Conservation (phyloP, 2,888 invertebrate genomes). For the Ophion ventricosus region DNA sequence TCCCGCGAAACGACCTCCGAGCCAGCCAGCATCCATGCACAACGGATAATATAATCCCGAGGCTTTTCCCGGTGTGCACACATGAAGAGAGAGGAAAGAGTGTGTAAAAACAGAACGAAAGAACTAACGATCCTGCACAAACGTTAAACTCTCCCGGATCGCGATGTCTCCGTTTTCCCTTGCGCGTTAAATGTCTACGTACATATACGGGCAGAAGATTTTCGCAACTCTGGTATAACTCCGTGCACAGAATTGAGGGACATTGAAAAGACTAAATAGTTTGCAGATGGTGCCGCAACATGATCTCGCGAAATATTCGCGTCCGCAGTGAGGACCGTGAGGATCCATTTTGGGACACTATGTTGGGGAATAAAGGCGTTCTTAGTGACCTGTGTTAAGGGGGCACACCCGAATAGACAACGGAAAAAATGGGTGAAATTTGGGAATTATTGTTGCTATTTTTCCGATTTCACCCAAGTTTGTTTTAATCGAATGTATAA, state of each 20-base stretch:
- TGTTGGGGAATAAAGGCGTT: background rate
- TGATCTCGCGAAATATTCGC: background rate
- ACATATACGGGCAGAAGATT: constrained; percentile 6
- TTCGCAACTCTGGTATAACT: constrained; percentile 12
- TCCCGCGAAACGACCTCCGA: constrained; percentile 63
- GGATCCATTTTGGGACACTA: background rate
- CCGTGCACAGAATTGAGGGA: background rate
- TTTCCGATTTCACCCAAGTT: too few relatives aligned
- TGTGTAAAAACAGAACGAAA: constrained; percentile 17
- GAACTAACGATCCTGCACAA: constrained; percentile 54
- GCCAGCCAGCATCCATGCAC: constrained; percentile 64
- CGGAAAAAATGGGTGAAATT: too few relatives aligned
- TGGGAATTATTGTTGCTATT: too few relatives aligned
- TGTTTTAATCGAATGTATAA: too few relatives aligned
- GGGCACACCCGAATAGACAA: too few relatives aligned
- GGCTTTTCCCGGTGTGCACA: constrained; percentile 55
- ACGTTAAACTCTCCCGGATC: constrained; percentile 38
- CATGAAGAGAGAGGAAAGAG: constrained; percentile 22
- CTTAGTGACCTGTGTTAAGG: background rate
- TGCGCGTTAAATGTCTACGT: constrained; percentile 18
- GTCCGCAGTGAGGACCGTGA: background rate
- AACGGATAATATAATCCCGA: constrained; percentile 64
- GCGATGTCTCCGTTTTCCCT: constrained; percentile 15
- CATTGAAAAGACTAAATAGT: background rate
- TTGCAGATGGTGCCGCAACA: background rate